Conservation (phyloP, 2,797 vertebrate genomes). For the Gymnocypris eckloni region DNA sequence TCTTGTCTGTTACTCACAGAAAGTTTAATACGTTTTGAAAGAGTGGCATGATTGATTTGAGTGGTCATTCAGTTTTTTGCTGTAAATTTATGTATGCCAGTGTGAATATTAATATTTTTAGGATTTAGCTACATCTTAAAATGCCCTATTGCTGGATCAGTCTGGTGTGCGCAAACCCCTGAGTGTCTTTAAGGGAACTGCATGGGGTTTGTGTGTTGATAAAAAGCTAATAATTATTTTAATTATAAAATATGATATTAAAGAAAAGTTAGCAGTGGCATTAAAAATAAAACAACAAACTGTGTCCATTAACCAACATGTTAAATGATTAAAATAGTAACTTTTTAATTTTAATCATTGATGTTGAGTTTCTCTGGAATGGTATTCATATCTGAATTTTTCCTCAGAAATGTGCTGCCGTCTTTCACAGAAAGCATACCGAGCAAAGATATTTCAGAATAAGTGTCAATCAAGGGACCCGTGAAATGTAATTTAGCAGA, state of each 20-base stretch:
- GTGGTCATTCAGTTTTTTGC: no score
- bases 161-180: background rate
- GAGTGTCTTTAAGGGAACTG: background rate
- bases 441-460: background rate
- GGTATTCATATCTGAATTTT: background rate
- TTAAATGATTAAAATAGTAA: background rate
- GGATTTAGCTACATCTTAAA: background rate
- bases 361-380: background rate
- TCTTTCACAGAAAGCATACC: conserved; percentile 1
- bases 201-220: background rate
- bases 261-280: no score
- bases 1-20: background rate
- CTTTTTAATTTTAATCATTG: background rate
- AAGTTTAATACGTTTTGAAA: background rate
- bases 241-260: background rate
- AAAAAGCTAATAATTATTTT: background rate
- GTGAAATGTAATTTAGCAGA: conserved; percentile 22
- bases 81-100: background rate
- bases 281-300: background rate
- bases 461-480: conserved; percentile 20
- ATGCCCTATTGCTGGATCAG: background rate
- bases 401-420: background rate
- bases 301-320: background rate
- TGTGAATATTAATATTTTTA: background rate
- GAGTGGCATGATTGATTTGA: background rate